Evolutionary conservation across 2,797 vertebrate genomes (phyloP).

Genomic region (Cuculus canorus): DNA sequence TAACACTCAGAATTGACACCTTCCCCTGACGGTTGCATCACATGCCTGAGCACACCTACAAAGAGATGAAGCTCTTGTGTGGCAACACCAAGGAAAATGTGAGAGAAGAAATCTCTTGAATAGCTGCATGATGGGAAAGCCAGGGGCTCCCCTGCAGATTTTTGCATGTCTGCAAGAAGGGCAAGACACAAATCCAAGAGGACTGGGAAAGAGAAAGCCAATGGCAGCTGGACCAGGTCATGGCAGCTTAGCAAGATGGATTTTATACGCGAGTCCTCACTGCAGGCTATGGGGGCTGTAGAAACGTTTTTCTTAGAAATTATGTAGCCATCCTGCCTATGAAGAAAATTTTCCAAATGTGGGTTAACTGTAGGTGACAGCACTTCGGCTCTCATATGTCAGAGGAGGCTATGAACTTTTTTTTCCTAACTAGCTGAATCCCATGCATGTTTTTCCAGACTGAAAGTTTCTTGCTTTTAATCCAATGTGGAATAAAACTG

Average conservation of each 20-base stretch:
- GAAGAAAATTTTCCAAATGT: constrained; percentile 32
- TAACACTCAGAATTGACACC: background rate
- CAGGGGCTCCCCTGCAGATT: background rate
- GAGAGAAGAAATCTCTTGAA: background rate
- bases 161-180: background rate
- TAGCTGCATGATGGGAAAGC: background rate
- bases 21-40: background rate
- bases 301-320: constrained; percentile 32
- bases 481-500: constrained; percentile 24
- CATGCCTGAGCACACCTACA: background rate
- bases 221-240: background rate
- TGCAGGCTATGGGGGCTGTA: background rate
- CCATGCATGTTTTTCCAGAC: background rate
- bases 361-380: constrained; percentile 46
- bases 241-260: background rate
- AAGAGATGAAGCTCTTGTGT: background rate
- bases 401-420: background rate
- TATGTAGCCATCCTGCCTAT: background rate
- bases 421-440: constrained; percentile 31
- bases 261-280: background rate
- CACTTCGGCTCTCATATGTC: constrained; percentile 21
- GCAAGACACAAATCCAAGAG: background rate
- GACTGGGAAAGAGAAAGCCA: background rate
- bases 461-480: constrained; percentile 25
- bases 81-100: background rate